Conservation (phyloP, 2,888 invertebrate genomes). For the Caenorhabditis parvicauda region DNA sequence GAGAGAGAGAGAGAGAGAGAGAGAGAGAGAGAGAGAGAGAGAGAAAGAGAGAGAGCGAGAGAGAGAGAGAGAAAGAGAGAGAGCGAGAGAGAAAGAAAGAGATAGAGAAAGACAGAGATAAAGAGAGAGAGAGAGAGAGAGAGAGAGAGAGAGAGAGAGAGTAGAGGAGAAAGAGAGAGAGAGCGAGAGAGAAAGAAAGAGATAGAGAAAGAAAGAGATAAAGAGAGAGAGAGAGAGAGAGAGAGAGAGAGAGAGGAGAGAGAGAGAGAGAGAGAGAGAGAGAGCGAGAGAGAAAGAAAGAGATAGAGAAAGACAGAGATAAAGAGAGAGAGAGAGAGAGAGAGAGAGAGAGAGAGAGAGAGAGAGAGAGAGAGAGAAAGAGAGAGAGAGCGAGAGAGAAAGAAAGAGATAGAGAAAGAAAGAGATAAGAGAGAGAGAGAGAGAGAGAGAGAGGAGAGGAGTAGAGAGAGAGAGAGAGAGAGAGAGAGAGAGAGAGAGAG, state of each 20-base stretch:
- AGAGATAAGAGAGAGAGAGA: background rate
- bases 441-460: background rate
- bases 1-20: too few species aligned
- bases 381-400: background rate
- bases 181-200: too few species aligned
- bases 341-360: background rate
- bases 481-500: background rate
- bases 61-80: too few species aligned
- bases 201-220: background rate
- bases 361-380: background rate
- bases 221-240: background rate
- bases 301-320: background rate
- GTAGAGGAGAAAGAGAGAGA: too few species aligned
- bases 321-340: background rate
- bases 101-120: too few species aligned
- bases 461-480: slow-evolving; percentile 3
- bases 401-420: background rate
- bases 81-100: too few species aligned
- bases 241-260: background rate
- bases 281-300: background rate
- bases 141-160: too few species aligned
- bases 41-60: too few species aligned
- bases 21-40: too few species aligned
- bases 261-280: background rate
- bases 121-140: too few species aligned